These are phyloP conservation scores for Thyatira batis DNA, from an alignment of 2,888 invertebrate species.

Conservation along the genomic window DNA sequence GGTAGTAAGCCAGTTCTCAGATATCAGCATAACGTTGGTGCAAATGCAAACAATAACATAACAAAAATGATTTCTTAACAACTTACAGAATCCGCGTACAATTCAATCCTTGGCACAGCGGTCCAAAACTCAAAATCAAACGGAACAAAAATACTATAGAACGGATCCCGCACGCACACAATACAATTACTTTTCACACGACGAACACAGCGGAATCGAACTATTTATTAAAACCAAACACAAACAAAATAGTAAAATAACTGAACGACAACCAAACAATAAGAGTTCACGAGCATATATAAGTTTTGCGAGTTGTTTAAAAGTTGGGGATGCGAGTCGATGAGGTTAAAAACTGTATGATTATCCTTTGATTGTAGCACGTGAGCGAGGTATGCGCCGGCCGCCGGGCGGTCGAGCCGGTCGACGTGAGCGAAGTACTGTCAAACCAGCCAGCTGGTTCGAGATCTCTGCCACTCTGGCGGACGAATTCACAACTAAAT, in stretches of 20 bases:
- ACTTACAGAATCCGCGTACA: not conserved
- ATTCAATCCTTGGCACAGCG: constrained; percentile 38
- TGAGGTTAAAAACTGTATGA: constrained; percentile 59
- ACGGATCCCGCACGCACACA: constrained; percentile 62
- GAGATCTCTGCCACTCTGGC: constrained; percentile 68
- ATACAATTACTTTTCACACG: constrained; percentile 65
- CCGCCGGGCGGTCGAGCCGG: constrained; percentile 53
- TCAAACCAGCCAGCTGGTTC: constrained; percentile 72
- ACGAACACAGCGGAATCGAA: constrained; percentile 56
- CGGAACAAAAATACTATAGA: constrained; percentile 69
- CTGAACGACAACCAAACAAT: constrained; percentile 17
- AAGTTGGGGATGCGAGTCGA: constrained; percentile 54
- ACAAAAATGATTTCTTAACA: not conserved
- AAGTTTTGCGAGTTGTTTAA: constrained; percentile 54
- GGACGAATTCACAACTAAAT: constrained; percentile 70
- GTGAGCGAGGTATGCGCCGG: constrained; percentile 58
- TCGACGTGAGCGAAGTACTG: constrained; percentile 65
- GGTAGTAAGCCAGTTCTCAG: not conserved
- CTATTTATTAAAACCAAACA: constrained; percentile 47
- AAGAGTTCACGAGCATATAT: constrained; percentile 30
- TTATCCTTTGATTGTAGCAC: constrained; percentile 53
- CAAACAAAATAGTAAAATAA: constrained; percentile 32
- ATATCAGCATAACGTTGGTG: not conserved
- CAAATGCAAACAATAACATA: not conserved
- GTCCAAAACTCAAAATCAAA: constrained; percentile 62